Evolutionary conservation across 2,797 vertebrate species (phyloP), one percentile per base, ranked within the genome.

Genomic region (Notolepis coatsorum): DNA sequence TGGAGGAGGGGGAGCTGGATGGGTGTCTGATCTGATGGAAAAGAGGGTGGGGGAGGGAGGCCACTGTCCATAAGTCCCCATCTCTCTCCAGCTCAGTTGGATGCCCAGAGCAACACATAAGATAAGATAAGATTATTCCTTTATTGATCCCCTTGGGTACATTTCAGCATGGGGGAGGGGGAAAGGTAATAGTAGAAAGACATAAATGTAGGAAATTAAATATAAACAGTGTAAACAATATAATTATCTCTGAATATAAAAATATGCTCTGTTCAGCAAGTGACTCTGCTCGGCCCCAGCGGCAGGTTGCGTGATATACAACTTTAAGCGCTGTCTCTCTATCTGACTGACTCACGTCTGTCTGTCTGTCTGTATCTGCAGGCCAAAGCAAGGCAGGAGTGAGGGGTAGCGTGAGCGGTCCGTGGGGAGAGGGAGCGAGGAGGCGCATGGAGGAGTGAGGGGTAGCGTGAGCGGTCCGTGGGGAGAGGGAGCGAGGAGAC

Each of bases 261-360:
- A n/a, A n/a, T n/a, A n/a, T n/a, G n/a, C n/a, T n/a, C n/a, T n/a
- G n/a, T n/a, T n/a, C n/a, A n/a, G n/a, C n/a, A n/a, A n/a, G n/a
- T 39, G 58, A 77, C 52, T 28, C 24, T 7, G 38, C 59, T 64
- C 47, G 61, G 67, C 65, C 47, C 42, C 46, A 41, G 33, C 27
- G 70, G 55, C 51, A 68, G 59, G 35, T 39, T 17, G 61, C 43
- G 48, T 2, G 15, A 43, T 58, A 72, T 82, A 74, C 56, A 37
- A 65, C 68, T 78, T 39, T 80, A 48, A 6, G 13, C 23, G 15
- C 27, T 24, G 45, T 13, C 23, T 58, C 65, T 75, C 60, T 46
- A 38, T 53, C 50, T 61, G 61, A 77, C 56, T 79, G 64, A 79
- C 75, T 84, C 53, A 67, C 58, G 46, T n/a, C 39, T 57, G n/a